Evolutionary conservation across 2,113 vertebrate genomes (phyloP), one percentile per base, ranked within the genome.

Genomic region (Gobio gobio): DNA sequence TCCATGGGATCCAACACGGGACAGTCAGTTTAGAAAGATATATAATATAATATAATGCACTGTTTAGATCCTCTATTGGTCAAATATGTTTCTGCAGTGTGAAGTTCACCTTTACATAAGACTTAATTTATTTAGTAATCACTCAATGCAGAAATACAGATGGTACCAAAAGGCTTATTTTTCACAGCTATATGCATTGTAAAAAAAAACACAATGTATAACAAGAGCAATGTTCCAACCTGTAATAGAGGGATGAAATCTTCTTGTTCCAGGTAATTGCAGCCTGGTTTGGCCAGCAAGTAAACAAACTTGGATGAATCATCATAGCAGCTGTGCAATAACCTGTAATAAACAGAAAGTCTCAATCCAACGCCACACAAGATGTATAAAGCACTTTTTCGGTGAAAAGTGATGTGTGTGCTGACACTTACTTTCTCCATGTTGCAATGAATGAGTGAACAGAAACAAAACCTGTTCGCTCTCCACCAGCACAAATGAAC

Each of bases 201-300:
- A 49, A 80, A 20, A 63, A 22, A 80, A n/a, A n/a, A n/a, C 20
- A 63, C 2, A 59, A 12, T 47, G 24, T 16, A 22, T 51, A 16
- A 13, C 10, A 75, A 68, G 59, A 40, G 43, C 22, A 80, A 22
- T 58, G 40, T 58, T 49, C 86, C 79, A 90, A 99, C 98, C 97
- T 99, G 98, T 91, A 99, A 94, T 56, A 99, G 94, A 10, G 97
- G 97, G 92, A 99, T 96, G 89, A 99, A 97, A 91, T 99, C 98
- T 87, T 99, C 98, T 91, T 99, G 98, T 87, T 97, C 96, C 54
- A 99, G 93, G 92, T 92, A 97, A 88, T 85, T 96, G 90, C 93
- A 97, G 92, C 93, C 90, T 16, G 97, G 97, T 90, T 98, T 99
- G 10, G 97, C 95, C 26, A 99, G 89, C 90, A 99, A 93, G 91